Conservation (phyloP, 30 jellyfish, hydroid and myxozoan genomes). For the Hydractinia symbiolongicarpus region DNA sequence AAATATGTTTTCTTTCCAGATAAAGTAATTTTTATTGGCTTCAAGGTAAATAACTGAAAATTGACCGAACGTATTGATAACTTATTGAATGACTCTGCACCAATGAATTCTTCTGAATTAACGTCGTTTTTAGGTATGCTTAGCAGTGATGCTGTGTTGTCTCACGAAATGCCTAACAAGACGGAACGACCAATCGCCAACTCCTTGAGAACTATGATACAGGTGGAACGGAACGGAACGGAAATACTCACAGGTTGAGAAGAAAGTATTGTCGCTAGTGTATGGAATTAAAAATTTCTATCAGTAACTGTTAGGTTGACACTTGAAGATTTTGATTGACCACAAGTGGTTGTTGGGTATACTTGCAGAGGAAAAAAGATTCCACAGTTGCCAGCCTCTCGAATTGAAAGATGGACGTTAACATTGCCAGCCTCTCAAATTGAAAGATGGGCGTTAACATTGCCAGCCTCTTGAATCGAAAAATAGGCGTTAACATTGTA, state of each 20-base stretch:
- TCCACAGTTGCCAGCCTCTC: conserved; percentile 34
- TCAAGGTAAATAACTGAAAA: not conserved
- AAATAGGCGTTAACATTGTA: conserved; percentile 12
- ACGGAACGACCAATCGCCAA: conserved; percentile 60
- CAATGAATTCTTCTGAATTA: conserved; percentile 9
- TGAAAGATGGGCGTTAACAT: conserved; percentile 27
- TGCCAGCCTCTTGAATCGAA: too few relatives aligned
- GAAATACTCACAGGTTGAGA: conserved; percentile 50
- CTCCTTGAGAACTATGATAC: conserved; percentile 36
- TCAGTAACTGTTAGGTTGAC: conserved; percentile 61
- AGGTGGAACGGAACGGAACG: conserved; percentile 50
- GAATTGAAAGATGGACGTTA: conserved; percentile 32
- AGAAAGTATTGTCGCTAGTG: conserved; percentile 66
- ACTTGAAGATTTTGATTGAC: not conserved
- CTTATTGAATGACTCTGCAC: conserved; percentile 11
- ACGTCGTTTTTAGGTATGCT: conserved; percentile 11
- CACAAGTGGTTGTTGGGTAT: conserved; percentile 30
- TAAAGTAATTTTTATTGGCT: not conserved
- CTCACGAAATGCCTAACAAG: conserved; percentile 42
- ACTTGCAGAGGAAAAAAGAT: conserved; percentile 17
- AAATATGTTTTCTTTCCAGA: not conserved
- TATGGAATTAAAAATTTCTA: conserved; percentile 61
- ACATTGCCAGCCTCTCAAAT: too few relatives aligned
- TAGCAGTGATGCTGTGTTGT: conserved; percentile 56
- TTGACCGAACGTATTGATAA: not conserved